These are phyloP conservation scores for Dorcus hopei DNA, from an alignment of 2,888 invertebrate species.

Conservation along the genomic window DNA sequence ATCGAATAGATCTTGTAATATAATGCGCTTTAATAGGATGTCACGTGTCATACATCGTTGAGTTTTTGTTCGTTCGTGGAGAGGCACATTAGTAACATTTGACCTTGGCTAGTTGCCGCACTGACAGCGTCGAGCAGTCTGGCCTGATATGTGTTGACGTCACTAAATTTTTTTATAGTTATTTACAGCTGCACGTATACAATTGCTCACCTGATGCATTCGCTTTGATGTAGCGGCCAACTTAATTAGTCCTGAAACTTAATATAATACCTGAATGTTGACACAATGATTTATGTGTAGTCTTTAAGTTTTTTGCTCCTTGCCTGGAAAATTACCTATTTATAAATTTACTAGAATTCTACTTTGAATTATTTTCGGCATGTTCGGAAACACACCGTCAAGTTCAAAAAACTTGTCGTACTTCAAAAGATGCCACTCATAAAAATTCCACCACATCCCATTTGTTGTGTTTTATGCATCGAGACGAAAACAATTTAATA, in stretches of 20 bases:
- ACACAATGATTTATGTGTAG: conserved; percentile 6
- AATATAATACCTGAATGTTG: conserved; percentile 2
- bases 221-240: conserved; percentile 28
- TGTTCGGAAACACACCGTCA: too few species aligned
- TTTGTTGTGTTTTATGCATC: too few species aligned
- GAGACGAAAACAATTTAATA: too few species aligned
- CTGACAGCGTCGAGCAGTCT: conserved; percentile 32
- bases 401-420: too few species aligned
- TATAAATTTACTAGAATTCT: background rate
- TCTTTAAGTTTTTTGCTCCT: background rate
- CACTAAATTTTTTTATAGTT: conserved; percentile 13
- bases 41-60: background rate
- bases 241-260: conserved; percentile 22
- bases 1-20: too few species aligned
- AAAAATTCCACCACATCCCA: too few species aligned
- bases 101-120: conserved; percentile 31
- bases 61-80: background rate
- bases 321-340: background rate
- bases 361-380: too few species aligned
- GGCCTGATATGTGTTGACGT: conserved; percentile 24
- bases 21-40: background rate
- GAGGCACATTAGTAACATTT: conserved; percentile 30
- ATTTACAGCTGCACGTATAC: conserved; percentile 21
- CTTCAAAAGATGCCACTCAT: too few species aligned
- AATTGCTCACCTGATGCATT: conserved; percentile 21